Evolutionary conservation across 92 coral and sea anemone species (phyloP).

Genomic region (Pocillopora grandis): DNA sequence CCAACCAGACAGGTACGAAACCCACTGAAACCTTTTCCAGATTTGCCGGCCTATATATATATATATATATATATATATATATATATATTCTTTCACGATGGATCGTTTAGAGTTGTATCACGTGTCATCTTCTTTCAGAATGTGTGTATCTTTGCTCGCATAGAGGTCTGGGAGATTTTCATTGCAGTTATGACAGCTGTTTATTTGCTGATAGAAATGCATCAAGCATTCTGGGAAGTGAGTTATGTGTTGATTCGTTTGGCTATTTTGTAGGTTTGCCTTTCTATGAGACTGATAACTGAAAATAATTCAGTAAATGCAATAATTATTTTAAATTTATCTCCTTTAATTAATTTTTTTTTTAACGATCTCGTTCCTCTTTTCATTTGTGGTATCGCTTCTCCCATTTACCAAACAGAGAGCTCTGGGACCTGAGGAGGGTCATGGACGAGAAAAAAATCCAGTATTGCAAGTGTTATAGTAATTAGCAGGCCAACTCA

Average conservation of each 20-base stretch:
- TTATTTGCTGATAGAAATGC: constrained; percentile 55
- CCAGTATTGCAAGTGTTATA: no score
- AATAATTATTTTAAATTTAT: no score
- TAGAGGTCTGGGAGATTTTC: constrained; percentile 17
- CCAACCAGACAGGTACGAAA: constrained; percentile 1
- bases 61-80: not conserved
- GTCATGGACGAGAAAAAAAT: no score
- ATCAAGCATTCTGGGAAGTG: constrained; percentile 82
- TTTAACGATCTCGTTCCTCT: no score
- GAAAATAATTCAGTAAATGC: no score
- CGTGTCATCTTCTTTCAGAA: not conserved
- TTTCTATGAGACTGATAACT: no score
- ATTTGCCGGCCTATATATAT: not conserved
- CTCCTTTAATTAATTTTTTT: no score
- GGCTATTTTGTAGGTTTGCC: not conserved
- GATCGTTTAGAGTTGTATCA: not conserved
- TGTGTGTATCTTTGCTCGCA: not conserved
- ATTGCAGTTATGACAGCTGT: constrained; percentile 31
- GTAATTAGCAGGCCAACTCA: no score
- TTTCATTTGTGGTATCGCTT: no score
- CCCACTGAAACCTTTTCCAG: not conserved
- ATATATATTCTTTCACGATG: not conserved
- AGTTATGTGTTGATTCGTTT: not conserved
- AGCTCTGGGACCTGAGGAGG: no score
- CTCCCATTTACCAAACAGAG: no score